Evolutionary conservation across 2,797 vertebrate genomes (phyloP).

Genomic region (Hylomyscus alleni): DNA sequence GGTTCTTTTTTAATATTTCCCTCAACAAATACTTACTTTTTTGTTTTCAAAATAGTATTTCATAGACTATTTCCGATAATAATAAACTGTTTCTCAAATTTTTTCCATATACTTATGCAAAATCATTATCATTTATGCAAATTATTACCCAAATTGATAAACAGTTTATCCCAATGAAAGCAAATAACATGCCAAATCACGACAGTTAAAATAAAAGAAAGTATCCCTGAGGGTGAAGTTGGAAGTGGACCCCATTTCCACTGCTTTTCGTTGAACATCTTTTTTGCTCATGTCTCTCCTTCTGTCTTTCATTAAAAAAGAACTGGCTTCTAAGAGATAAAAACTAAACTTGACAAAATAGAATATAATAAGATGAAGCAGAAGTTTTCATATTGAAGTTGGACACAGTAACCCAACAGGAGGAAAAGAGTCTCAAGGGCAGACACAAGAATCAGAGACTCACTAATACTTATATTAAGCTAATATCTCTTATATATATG

Average conservation of each 20-base stretch:
- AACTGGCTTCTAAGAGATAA: background rate
- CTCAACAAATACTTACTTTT: too few species aligned
- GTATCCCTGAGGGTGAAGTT: background rate
- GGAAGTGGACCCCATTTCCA: background rate
- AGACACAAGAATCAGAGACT: background rate
- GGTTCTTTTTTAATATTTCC: too few species aligned
- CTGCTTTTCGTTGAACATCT: background rate
- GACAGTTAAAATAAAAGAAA: background rate
- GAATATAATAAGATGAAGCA: background rate
- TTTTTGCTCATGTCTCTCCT: background rate
- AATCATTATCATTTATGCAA: background rate
- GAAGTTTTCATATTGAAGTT: background rate
- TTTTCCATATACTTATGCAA: background rate
- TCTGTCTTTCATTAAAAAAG: background rate
- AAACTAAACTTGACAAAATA: background rate
- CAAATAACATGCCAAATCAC: background rate
- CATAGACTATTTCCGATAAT: background rate
- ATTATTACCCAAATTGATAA: background rate
- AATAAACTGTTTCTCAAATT: background rate
- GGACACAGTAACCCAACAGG: background rate
- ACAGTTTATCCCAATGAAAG: background rate
- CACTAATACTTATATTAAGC: background rate
- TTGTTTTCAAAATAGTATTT: background rate
- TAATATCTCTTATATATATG: background rate
- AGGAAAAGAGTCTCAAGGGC: background rate